Base-by-base conservation (phyloP, 2,888 invertebrate species). In the Volucella bombylans region DNA sequence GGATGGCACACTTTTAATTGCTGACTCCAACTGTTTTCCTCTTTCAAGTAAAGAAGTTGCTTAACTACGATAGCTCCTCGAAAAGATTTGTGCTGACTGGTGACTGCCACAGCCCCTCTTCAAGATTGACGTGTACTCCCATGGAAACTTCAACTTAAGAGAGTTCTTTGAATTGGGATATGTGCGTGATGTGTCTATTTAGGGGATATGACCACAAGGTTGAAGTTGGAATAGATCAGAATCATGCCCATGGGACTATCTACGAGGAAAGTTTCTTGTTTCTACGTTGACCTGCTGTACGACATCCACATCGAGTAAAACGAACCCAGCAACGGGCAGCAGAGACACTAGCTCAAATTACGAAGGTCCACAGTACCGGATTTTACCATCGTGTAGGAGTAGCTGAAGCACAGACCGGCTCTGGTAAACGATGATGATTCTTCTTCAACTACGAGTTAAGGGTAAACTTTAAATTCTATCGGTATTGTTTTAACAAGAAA, bases 401-500 rank as follows among this genome's bases (percentile, higher is more conserved):
- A 61, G 52, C 59, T 12, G 31, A n/a, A 41, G 10, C 41, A 6
- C n/a, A 43, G 41, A 41, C 64, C 55, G 31, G 31, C 64, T 65
- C 82, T 18, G 73, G 47, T 72, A 77, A 67, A 57, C 62, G 57
- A 54, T 73, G 72, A 82, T 79, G 61, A 82, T 82, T 76, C 45
- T 47, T 23, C 55, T 10, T 0, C 55, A 43, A 23, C 14, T 41
- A 39, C 38, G 55, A 49, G 50, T 10, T 50, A 15, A 65, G 59
- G 71, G 55, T 55, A 67, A 85, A 85, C 74, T 85, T 85, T 62
- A 76, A 76, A 54, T 68, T 85, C 76, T 80, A 76, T 85, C 80
- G 67, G 76, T 85, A 80, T 80, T 85, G 80, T 85, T 85, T 71
- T 85, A 85, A 85, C 83, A 67, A 76, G 83, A 76, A 85, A 85